These are phyloP conservation scores for Phyllotreta striolata DNA, from an alignment of 2,888 invertebrate species.

Conservation along the genomic window DNA sequence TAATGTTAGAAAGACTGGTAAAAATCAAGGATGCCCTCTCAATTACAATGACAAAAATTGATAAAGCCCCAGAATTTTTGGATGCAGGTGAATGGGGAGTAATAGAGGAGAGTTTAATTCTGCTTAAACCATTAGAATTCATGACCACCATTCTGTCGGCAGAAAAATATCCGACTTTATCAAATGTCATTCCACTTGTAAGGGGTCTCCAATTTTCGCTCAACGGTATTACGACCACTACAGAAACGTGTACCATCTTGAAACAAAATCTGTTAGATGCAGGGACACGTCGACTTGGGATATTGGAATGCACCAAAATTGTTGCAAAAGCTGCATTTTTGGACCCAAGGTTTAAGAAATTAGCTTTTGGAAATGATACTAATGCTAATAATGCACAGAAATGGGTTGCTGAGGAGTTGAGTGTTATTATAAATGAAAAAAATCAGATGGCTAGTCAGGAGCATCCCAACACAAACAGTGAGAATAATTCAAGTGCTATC, in stretches of 20 bases:
- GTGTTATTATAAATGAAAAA: slow-evolving; percentile 8
- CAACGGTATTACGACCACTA: slow-evolving; percentile 17
- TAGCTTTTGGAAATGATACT: slow-evolving; percentile 36
- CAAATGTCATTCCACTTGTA: slow-evolving; percentile 32
- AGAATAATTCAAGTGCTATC: not conserved
- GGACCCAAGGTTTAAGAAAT: slow-evolving; percentile 44
- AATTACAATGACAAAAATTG: slow-evolving; percentile 27
- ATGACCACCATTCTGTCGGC: slow-evolving; percentile 29
- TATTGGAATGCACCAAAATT: slow-evolving; percentile 33
- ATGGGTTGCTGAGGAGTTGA: slow-evolving; percentile 36
- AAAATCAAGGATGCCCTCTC: slow-evolving; percentile 32
- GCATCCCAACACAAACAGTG: not conserved
- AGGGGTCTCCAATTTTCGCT: slow-evolving; percentile 31
- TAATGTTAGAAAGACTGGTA: slow-evolving; percentile 33
- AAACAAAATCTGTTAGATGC: slow-evolving; percentile 26
- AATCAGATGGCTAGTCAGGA: slow-evolving; percentile 13
- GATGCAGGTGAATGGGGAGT: slow-evolving; percentile 35
- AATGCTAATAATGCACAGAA: slow-evolving; percentile 40
- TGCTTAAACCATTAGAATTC: slow-evolving; percentile 33
- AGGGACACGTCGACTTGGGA: slow-evolving; percentile 23
- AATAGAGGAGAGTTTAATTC: slow-evolving; percentile 21
- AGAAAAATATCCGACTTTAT: slow-evolving; percentile 38
- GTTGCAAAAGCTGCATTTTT: slow-evolving; percentile 41
- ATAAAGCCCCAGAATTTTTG: slow-evolving; percentile 34
- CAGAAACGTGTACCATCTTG: slow-evolving; percentile 24